phyloP scores from a whole-genome alignment of 2,888 invertebrate genomes.

The Tenthredo distinguenda region DNA sequence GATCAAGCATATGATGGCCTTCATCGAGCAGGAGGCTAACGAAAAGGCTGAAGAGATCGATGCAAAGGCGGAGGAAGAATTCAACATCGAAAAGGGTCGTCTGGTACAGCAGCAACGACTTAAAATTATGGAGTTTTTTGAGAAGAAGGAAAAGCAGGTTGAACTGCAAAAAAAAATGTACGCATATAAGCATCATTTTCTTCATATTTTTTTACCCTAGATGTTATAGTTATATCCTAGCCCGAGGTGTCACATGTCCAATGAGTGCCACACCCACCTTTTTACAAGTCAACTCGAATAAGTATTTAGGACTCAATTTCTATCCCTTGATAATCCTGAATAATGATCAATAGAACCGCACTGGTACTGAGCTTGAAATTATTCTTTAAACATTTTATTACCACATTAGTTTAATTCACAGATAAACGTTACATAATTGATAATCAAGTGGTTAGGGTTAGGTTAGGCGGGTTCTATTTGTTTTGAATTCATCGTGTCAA shows the following conservation, averaged over 20 bases:
- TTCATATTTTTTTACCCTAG: slow-evolving; percentile 64
- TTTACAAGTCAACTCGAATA: slow-evolving; percentile 23
- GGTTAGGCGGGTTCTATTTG: slow-evolving; percentile 35
- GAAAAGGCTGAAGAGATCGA: slow-evolving; percentile 99
- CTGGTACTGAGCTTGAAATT: neutral
- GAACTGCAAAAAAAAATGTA: slow-evolving; percentile 99
- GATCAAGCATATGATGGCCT: slow-evolving; percentile 99
- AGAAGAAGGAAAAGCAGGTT: slow-evolving; percentile 99
- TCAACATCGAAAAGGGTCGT: slow-evolving; percentile 99
- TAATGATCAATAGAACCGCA: neutral
- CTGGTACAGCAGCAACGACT: slow-evolving; percentile 98
- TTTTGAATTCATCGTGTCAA: slow-evolving; percentile 33
- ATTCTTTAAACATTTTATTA: slow-evolving; percentile 14
- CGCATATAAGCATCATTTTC: slow-evolving; percentile 78
- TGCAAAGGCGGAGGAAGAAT: slow-evolving; percentile 99
- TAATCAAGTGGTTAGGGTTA: slow-evolving; percentile 15
- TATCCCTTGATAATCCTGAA: neutral
- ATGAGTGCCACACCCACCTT: slow-evolving; percentile 54
- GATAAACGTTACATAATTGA: slow-evolving; percentile 34
- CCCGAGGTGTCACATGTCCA: slow-evolving; percentile 53
- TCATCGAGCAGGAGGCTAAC: slow-evolving; percentile 99
- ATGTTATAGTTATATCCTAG: slow-evolving; percentile 29
- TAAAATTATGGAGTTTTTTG: slow-evolving; percentile 99
- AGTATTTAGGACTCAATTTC: neutral
- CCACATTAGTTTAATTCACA: slow-evolving; percentile 1